Base-by-base conservation (phyloP, 2,113 vertebrate species). In the Reinhardtius hippoglossoides region DNA sequence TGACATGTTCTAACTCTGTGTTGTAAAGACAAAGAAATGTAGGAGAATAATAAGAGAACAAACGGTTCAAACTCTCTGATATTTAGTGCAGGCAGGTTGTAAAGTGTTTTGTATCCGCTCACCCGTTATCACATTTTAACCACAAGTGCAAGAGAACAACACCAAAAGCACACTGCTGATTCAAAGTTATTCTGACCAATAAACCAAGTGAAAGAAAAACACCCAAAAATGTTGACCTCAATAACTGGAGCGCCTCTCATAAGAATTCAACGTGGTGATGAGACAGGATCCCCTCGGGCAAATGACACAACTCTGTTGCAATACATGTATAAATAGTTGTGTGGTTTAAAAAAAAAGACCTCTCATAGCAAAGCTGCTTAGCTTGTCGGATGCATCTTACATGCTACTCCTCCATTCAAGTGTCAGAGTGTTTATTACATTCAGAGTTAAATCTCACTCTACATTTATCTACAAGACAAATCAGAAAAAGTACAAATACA, bases 311-410 rank as follows among this genome's bases (percentile, higher is more conserved):
- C 87, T 70, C 78, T 91, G 74, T 78, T 87, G 81, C 84, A 90
- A 87, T 78, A 77, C 26, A 57, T 61, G 85, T 81, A 88, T 85
- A 84, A 91, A 90, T 80, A 90, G 85, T 78, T 82, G 80, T 67
- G n/a, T 52, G 67, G 80, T 88, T 85, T 73, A 66, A 62, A 57
- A 87, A 87, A 86, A 72, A 75, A 81, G 78, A 83, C 56, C 63
- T 80, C 84, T 86, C 59, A 54, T 44, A 79, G 85, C 52, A 88
- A 91, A 93, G 88, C 88, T 77, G 85, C 84, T 94, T 89, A 91
- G 85, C 83, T 79, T 84, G 67, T 91, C 88, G 89, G 71, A 88
- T 60, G 72, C 82, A 84, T 88, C 78, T 80, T 84, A 82, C 76
- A 87, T 77, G 58, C 83, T 66, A 44, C 61, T 73, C 76, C 40